Evolutionary conservation across 2,797 vertebrate genomes (phyloP), one percentile per base, ranked within the genome.

Genomic region (Halcyon smyrnensis): DNA sequence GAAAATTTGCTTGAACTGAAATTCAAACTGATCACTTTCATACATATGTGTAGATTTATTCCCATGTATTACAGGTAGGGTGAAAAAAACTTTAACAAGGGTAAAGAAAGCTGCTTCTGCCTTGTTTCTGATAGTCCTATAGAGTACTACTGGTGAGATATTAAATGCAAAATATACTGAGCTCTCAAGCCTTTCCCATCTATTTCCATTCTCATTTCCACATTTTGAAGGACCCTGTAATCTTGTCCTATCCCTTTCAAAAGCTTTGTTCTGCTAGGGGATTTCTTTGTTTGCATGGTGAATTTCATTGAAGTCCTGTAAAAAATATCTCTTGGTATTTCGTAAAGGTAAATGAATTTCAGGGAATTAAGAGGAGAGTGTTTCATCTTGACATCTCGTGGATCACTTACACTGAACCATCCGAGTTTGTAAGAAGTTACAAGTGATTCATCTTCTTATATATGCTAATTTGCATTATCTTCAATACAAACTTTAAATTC

Each of bases 1-100:
- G 37, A 48, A 80, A 32, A 43, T 6, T 48, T 59, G 36, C 82
- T 83, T 62, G 34, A 90, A 90, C 34, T 89, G 68, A 63, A 73
- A 82, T 62, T 93, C 43, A 65, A 11, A 65, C 82, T 91, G 41
- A 43, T 89, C 37, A 36, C 18, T 89, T 93, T 56, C 53, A 69
- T 63, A 60, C 15, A 28, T 77, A 67, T 84, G 77, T 86, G 36
- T 81, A 65, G 51, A 73, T 95, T 87, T 94, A 84, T 73, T 95
- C 63, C n/a, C 20, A 36, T n/a, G 15, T 83, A 77, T 86, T 93
- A 24, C 5, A 76, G 24, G 11, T 46, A 79, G 43, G 84, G 79
- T 16, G 11, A 87, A 60, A 93, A 83, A 23, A 88, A 62, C 14
- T 75, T 86, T 69, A 56, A 45, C 12, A 60, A 53, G 15, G 9